These are phyloP conservation scores for Dolichallabes microphthalmus DNA, from an alignment of 2,113 vertebrate genomes.

Conservation along the genomic window DNA sequence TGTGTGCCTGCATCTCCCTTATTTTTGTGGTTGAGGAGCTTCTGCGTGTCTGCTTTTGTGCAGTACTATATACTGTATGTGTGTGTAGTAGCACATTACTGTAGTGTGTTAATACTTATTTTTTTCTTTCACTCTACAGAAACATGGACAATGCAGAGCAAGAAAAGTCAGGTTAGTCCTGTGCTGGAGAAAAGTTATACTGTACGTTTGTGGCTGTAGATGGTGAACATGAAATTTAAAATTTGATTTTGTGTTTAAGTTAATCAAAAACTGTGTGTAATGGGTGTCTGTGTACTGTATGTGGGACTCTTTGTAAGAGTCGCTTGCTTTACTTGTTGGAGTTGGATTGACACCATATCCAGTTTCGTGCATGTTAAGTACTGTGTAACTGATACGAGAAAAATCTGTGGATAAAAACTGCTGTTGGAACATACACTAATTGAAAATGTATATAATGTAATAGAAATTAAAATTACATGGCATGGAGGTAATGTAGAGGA, in stretches of 20 bases:
- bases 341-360: neutral
- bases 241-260: neutral
- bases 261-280: neutral
- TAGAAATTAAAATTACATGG: neutral
- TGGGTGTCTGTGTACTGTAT: neutral
- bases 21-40: constrained; percentile 23
- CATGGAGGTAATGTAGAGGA: neutral
- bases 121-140: constrained; percentile 30
- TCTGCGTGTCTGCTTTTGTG: neutral
- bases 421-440: neutral
- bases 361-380: neutral
- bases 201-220: neutral
- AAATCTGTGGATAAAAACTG: neutral
- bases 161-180: constrained; percentile 42
- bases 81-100: neutral
- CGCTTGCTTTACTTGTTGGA: neutral
- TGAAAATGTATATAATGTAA: neutral
- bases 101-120: neutral
- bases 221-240: neutral
- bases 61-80: neutral
- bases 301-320: neutral
- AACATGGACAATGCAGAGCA: constrained; percentile 34
- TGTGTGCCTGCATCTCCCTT: constrained; percentile 55
- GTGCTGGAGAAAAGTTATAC: neutral
- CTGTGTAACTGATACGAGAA: neutral